Percentiles rank a stretch among this genome's conserved stretches.
Conservation (phyloP, 2,888 invertebrate genomes). For the Philhelius pedissequus region DNA sequence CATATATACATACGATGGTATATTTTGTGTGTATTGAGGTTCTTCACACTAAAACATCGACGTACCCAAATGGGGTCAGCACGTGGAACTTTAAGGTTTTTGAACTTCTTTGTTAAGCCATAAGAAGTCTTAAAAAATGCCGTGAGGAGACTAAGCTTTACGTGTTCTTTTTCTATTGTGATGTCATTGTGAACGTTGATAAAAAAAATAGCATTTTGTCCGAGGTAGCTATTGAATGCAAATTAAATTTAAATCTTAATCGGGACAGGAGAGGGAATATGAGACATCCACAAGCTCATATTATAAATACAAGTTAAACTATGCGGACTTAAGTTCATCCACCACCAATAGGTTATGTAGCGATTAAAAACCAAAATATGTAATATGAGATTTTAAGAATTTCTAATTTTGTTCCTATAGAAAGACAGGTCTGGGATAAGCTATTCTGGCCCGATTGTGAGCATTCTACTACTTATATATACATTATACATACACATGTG, state of each 20-base stretch:
- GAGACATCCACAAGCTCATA: too few relatives aligned
- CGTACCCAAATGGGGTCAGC: constrained; percentile 52
- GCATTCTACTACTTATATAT: too few relatives aligned
- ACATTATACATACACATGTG: too few relatives aligned
- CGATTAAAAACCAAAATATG: not conserved
- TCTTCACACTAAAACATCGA: not conserved
- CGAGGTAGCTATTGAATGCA: not conserved
- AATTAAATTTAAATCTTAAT: not conserved
- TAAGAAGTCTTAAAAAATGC: constrained; percentile 6
- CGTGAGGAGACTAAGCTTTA: not conserved
- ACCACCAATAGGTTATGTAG: too few relatives aligned
- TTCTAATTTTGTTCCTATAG: not conserved
- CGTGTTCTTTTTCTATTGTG: not conserved
- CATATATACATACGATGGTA: too few relatives aligned
- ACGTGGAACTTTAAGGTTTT: constrained; percentile 60
- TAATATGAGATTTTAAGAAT: not conserved
- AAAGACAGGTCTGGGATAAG: too few relatives aligned
- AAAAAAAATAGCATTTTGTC: not conserved
- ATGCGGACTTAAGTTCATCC: too few relatives aligned
- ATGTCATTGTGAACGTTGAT: not conserved
- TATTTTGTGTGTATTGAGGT: not conserved
- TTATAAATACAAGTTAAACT: not conserved
- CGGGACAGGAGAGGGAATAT: too few relatives aligned
- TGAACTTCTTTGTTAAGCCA: constrained; percentile 37
- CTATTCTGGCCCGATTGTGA: too few relatives aligned